Base-by-base conservation (phyloP, 1,140 invertebrate species). In the Danaus plexippus region DNA sequence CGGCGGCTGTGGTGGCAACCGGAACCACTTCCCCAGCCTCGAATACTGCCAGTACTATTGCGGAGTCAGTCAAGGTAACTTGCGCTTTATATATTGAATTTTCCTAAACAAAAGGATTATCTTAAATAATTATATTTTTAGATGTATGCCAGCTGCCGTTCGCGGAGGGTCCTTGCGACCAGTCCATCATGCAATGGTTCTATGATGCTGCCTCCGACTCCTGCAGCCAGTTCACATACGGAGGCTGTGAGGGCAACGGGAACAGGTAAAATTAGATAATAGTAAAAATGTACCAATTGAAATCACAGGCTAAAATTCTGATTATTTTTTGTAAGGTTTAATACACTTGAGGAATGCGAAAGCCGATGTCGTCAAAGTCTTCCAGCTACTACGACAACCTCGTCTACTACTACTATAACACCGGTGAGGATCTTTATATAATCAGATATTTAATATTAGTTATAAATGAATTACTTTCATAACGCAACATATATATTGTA, bases 1-100 rank as follows among this genome's bases (percentile, higher is more conserved):
- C 67, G 90, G 92, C 0, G 96, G 96, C 47, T 97, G 96, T 71
- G 91, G 90, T 9, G 95, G 95, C 46, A 98, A 98, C 78, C 88
- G 89, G 52, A 98, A 98, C 77, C 93, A 94, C 68, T 98, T 96
- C 88, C 89, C 90, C 44, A 89, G 88, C 12, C 87, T 90, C 43
- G 90, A 95, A 44, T 91, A 95, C 67, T 98, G 97, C 87, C 90
- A 94, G 61, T 88, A 90, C 57, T 90, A 91, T 49, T 98, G 96
- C 82, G 88, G 89, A 7, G 85, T 90, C 44, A 89, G 90, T 22
- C 92, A 94, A 89, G 91, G 92, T 93, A 87, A 15, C 15, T 15
- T 42, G 10, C 22, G 13, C 48, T 7, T 11, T 2, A 6, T 32
- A 9, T 22, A 18, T 51, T 50, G 0, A 46, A 8, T 43, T 43